Conservation (phyloP, 1,140 invertebrate species). For the Anoplolepis gracilipes region DNA sequence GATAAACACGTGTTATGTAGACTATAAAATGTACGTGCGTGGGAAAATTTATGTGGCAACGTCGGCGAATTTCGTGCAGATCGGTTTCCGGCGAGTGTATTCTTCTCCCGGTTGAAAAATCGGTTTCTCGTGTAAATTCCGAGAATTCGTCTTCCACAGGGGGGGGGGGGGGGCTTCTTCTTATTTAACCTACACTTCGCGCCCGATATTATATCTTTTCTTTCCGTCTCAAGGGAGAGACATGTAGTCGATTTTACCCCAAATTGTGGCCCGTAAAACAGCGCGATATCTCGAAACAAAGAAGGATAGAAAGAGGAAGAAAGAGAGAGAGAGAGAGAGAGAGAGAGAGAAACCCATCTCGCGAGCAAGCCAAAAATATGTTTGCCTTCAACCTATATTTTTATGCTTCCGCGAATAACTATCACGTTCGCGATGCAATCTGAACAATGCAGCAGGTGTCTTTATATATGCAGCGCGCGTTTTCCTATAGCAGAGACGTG, state of each 20-base stretch:
- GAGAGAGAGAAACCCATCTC: not conserved
- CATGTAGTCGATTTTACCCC: constrained; percentile 35
- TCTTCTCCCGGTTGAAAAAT: constrained; percentile 48
- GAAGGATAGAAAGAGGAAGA: not conserved
- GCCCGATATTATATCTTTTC: constrained; percentile 57
- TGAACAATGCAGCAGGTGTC: constrained; percentile 61
- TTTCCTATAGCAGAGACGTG: constrained; percentile 37
- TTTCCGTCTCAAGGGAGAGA: constrained; percentile 35
- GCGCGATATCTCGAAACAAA: constrained; percentile 23
- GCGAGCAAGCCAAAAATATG: constrained; percentile 49
- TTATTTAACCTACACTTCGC: constrained; percentile 61
- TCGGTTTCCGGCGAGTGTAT: constrained; percentile 58
- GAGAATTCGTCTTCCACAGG: constrained; percentile 38
- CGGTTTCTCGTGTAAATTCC: constrained; percentile 57
- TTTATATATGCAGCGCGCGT: constrained; percentile 49
- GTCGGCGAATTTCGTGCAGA: constrained; percentile 42
- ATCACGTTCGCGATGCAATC: constrained; percentile 59
- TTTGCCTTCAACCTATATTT: constrained; percentile 55
- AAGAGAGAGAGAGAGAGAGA: too few relatives aligned
- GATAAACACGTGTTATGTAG: constrained; percentile 51
- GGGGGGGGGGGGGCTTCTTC: constrained; percentile 27
- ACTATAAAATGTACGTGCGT: constrained; percentile 42
- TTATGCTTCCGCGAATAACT: constrained; percentile 45
- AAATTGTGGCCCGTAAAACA: constrained; percentile 43
- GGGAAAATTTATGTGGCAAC: constrained; percentile 54